phyloP scores from a whole-genome alignment of 2,797 vertebrate genomes.

The Acanthornis magna region DNA sequence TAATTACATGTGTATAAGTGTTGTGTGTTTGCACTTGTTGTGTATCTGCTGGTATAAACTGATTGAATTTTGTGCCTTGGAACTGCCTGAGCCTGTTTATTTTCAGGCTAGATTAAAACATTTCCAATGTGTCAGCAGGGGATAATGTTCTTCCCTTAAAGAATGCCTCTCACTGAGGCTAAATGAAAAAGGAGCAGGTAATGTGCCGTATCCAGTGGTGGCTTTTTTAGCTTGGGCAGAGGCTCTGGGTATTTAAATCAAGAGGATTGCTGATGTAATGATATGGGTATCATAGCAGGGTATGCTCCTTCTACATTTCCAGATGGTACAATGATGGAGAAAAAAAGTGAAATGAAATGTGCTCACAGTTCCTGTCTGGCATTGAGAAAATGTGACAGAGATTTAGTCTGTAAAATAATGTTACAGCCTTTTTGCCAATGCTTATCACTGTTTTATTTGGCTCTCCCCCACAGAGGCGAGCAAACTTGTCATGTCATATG shows the following conservation, averaged over 20 bases:
- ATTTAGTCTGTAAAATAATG: background rate
- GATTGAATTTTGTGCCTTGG: background rate
- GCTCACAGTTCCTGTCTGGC: background rate
- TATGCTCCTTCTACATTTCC: background rate
- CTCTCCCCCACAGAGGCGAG: slow-evolving; percentile 88
- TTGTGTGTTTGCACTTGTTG: background rate
- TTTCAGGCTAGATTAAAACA: background rate
- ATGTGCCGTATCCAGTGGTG: background rate
- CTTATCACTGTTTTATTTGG: background rate
- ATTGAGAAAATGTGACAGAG: background rate
- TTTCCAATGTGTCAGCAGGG: background rate
- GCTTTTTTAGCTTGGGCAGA: background rate
- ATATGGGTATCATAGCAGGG: background rate
- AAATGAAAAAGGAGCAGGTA: background rate
- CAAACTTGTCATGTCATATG: slow-evolving; percentile 99
- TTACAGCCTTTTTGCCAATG: background rate
- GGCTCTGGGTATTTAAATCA: background rate
- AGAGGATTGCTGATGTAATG: background rate
- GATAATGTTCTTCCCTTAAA: background rate
- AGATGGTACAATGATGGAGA: background rate
- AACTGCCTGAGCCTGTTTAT: background rate
- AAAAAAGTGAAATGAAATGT: background rate
- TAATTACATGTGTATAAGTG: background rate
- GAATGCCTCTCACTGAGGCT: background rate
- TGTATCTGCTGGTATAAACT: background rate